Evolutionary conservation across 2,797 vertebrate species (phyloP).

Genomic region (Pangasius sanitwongsei): DNA sequence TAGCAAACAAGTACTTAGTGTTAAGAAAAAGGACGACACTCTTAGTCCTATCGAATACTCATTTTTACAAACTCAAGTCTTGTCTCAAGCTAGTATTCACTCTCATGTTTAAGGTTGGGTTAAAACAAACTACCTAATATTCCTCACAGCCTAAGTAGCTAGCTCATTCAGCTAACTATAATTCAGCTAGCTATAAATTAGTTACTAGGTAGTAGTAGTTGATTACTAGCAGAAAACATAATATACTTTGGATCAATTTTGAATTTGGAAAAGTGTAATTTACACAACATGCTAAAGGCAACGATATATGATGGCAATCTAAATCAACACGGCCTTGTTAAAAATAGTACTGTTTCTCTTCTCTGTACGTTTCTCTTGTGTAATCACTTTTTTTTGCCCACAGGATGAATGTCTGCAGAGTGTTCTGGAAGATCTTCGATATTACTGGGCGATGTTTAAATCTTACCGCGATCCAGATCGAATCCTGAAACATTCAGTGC

Average conservation of each 20-base stretch:
- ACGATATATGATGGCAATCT: no score
- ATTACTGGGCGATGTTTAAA: slow-evolving; percentile 63
- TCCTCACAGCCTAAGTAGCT: neutral
- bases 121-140: neutral
- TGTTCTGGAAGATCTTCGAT: slow-evolving; percentile 66
- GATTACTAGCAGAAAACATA: neutral
- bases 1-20: neutral
- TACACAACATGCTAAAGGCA: no score
- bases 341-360: neutral
- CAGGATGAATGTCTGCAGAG: slow-evolving; percentile 68
- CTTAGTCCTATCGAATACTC: neutral
- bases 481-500: slow-evolving; percentile 49
- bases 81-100: neutral
- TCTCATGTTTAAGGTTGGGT: neutral
- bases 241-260: neutral
- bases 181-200: neutral
- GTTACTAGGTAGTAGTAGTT: neutral
- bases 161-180: neutral
- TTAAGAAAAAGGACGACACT: neutral
- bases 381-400: neutral
- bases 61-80: neutral
- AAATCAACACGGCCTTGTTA: neutral
- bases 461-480: slow-evolving; percentile 54
- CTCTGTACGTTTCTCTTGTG: neutral
- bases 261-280: no score